Evolutionary conservation across 2,797 vertebrate species (phyloP), one percentile per base, ranked within the genome.

Genomic region (Platyrinchus mystaceus): DNA sequence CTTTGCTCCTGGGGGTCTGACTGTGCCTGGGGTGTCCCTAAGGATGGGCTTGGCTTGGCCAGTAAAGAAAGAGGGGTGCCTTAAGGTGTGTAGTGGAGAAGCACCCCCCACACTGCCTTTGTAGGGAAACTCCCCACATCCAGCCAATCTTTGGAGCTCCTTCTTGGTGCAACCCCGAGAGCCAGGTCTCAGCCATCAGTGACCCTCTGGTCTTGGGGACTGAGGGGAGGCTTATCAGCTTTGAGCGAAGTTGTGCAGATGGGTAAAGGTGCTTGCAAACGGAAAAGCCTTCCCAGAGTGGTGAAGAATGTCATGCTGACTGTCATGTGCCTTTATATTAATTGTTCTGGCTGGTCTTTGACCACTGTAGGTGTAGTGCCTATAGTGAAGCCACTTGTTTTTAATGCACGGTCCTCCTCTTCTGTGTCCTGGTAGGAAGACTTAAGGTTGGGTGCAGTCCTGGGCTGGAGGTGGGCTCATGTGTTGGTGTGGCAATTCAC

Each of bases 1-100:
- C 23, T 14, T 64, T 3, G 0, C 16, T 37, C 6, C 5, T 43
- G 0, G 0, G 26, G 41, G 24, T 26, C 50, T 28, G 70, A 12
- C 30, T 16, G 0, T 21, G 15, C 73, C 34, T 36, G 23, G 10
- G 23, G 6, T 39, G 30, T 6, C 12, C 12, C 15, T 28, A 8
- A 16, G 9, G 13, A 4, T n/a, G 46, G 17, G 2, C 16, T 75
- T 47, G 44, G 14, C 50, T 68, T 2, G 8, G 32, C 14, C 41
- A 53, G n/a, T 26, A 5, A 13, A 44, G 34, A 23, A 50, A 8
- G 14, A 1, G 16, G 37, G 43, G 5, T 32, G 18, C 44, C 82
- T 47, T 26, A 8, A 39, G 39, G 7, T 34, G n/a, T 63, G 36
- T 2, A 15, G 32, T 41, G 30, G 21, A 50, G 49, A 67, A 62